A percentile compares a stretch with the other conserved stretches of the same genome.
phyloP scores from a whole-genome alignment of 1,140 invertebrate species.

The Drosophila parvula region DNA sequence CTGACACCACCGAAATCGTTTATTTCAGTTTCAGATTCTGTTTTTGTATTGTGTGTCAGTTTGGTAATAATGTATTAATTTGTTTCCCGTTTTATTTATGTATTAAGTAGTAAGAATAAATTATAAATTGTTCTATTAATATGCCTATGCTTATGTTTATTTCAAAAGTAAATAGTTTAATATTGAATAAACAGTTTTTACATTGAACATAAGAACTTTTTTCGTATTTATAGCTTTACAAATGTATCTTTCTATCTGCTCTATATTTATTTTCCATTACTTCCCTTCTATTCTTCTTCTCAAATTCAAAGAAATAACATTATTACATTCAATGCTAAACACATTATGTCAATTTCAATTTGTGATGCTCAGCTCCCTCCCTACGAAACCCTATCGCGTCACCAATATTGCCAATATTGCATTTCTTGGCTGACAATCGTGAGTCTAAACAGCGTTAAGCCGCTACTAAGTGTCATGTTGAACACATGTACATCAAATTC shows the following conservation, averaged over 20 bases:
- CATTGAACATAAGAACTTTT: background rate
- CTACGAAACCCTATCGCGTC: slow-evolving; percentile 1
- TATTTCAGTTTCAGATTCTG: background rate
- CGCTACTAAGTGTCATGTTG: slow-evolving; percentile 78
- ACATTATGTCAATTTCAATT: slow-evolving; percentile 51
- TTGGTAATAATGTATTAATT: background rate
- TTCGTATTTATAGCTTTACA: background rate
- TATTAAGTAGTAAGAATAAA: too few species aligned
- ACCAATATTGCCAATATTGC: slow-evolving; percentile 43
- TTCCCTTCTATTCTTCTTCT: background rate
- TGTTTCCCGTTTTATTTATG: too few species aligned
- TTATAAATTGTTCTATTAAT: too few species aligned
- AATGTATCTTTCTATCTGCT: background rate
- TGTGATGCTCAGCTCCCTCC: slow-evolving; percentile 8
- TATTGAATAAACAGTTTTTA: background rate
- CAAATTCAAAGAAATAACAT: slow-evolving; percentile 8
- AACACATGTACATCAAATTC: slow-evolving; percentile 77
- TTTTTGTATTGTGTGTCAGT: background rate
- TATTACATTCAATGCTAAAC: background rate
- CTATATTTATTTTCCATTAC: background rate
- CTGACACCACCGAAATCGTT: background rate
- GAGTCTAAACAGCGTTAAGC: slow-evolving; percentile 71
- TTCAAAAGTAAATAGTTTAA: background rate
- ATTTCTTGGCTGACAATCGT: slow-evolving; percentile 44
- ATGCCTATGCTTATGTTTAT: too few species aligned